Percentiles rank a stretch among this genome's conserved stretches.
Evolutionary conservation across 1,140 invertebrate genomes (phyloP).

Genomic region (Copidosoma floridanum): DNA sequence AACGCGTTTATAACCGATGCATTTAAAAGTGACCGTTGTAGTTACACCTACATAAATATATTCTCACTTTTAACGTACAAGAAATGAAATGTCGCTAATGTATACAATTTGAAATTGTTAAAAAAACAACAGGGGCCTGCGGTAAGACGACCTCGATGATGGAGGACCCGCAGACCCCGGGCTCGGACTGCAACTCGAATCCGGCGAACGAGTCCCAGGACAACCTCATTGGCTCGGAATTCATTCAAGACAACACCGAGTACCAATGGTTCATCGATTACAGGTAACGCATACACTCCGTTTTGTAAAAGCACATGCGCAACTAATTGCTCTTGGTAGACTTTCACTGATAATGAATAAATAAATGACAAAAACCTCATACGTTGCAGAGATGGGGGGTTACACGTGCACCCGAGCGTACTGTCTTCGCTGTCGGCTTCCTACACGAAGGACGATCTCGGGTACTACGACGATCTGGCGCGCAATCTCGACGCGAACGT

Average conservation of each 20-base stretch:
- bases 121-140: conserved; percentile 44
- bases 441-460: conserved; percentile 69
- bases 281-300: too few relatives aligned
- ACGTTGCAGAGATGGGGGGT: conserved; percentile 68
- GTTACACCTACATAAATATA: too few relatives aligned
- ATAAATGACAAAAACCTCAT: too few relatives aligned
- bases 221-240: conserved; percentile 62
- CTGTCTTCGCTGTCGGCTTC: conserved; percentile 77
- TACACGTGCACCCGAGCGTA: conserved; percentile 73
- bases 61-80: too few relatives aligned
- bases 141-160: conserved; percentile 46
- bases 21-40: too few relatives aligned
- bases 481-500: conserved; percentile 88
- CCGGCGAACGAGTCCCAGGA: conserved; percentile 52
- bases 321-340: too few relatives aligned
- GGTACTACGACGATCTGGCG: conserved; percentile 81
- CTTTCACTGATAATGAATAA: too few relatives aligned
- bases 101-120: too few relatives aligned
- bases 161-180: conserved; percentile 59
- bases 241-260: conserved; percentile 84
- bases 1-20: too few relatives aligned
- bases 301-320: too few relatives aligned
- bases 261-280: conserved; percentile 88
- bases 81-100: too few relatives aligned
- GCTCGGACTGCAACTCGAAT: conserved; percentile 65